Conservation (phyloP, 2,888 invertebrate species). For the Xanthia togata region DNA sequence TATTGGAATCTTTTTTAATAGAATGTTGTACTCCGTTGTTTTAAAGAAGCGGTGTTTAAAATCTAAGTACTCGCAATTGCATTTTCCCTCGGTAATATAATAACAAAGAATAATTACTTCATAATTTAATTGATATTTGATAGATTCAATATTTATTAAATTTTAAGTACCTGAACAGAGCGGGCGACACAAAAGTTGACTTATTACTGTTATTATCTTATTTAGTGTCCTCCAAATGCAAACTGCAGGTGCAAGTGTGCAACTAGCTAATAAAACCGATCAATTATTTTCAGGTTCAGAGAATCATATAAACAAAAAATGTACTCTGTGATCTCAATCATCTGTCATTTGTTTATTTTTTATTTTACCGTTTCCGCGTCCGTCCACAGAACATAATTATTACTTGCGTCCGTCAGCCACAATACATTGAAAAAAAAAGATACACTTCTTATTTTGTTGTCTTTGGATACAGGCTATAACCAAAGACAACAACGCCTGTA, state of each 20-base stretch:
- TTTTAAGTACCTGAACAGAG: conserved; percentile 29
- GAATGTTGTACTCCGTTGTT: not conserved
- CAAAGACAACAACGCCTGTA: too few species aligned
- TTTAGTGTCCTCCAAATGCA: not conserved
- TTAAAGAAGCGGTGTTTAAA: not conserved
- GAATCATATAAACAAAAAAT: too few species aligned
- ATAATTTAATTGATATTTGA: not conserved
- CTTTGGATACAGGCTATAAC: conserved; percentile 10
- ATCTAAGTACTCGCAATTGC: not conserved
- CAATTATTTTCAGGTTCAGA: conserved; percentile 28
- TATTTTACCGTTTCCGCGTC: conserved; percentile 26
- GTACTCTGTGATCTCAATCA: too few species aligned
- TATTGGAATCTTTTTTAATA: conserved; percentile 13
- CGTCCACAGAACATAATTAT: not conserved
- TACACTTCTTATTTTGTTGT: not conserved
- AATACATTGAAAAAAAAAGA: conserved; percentile 1
- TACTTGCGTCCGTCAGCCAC: too few species aligned
- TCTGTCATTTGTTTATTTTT: conserved; percentile 27
- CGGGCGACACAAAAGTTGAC: not conserved
- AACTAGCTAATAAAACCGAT: conserved; percentile 22
- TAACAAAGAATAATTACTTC: not conserved
- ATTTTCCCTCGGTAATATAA: not conserved
- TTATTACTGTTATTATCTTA: not conserved
- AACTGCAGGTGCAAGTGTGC: conserved; percentile 16
- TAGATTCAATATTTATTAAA: not conserved